Evolutionary conservation across 2,113 vertebrate genomes (phyloP).

Genomic region (Cyprinodon tularosa): DNA sequence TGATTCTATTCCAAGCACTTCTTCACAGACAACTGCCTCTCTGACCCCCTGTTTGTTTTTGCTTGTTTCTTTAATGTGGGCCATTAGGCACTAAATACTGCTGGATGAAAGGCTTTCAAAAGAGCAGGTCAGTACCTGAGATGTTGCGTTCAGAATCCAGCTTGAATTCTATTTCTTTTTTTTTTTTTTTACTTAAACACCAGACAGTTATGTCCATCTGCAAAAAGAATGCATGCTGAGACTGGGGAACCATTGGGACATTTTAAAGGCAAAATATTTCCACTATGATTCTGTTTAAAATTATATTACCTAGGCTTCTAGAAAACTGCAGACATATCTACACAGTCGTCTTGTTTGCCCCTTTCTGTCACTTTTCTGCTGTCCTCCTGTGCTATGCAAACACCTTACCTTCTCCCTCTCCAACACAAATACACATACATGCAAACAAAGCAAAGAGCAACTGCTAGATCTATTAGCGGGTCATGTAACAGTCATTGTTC

Average conservation of each 20-base stretch:
- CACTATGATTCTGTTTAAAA: not conserved
- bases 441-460: constrained; percentile 9
- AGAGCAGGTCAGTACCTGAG: constrained; percentile 3
- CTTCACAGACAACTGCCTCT: constrained; percentile 56
- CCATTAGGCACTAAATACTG: constrained; percentile 12
- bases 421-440: constrained; percentile 12
- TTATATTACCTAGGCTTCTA: not conserved
- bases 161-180: constrained; percentile 11
- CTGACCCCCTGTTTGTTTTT: constrained; percentile 40
- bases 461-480: constrained; percentile 81
- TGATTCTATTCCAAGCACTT: constrained; percentile 54
- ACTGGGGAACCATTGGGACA: constrained; percentile 7
- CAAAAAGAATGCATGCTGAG: constrained; percentile 32
- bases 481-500: constrained; percentile 84
- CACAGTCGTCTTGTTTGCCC: constrained; percentile 9
- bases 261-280: constrained; percentile 47
- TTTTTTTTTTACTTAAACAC: constrained; percentile 44
- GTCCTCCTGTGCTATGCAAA: constrained; percentile 21
- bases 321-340: not conserved
- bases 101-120: constrained; percentile 17
- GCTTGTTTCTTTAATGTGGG: constrained; percentile 26
- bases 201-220: constrained; percentile 36
- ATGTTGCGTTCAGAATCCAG: constrained; percentile 23
- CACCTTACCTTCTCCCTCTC: constrained; percentile 4
- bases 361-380: constrained; percentile 12